Percentiles rank a stretch among this genome's conserved stretches.
phyloP scores from a whole-genome alignment of 1,140 invertebrate species.

The Zaprionus tsacasi region DNA sequence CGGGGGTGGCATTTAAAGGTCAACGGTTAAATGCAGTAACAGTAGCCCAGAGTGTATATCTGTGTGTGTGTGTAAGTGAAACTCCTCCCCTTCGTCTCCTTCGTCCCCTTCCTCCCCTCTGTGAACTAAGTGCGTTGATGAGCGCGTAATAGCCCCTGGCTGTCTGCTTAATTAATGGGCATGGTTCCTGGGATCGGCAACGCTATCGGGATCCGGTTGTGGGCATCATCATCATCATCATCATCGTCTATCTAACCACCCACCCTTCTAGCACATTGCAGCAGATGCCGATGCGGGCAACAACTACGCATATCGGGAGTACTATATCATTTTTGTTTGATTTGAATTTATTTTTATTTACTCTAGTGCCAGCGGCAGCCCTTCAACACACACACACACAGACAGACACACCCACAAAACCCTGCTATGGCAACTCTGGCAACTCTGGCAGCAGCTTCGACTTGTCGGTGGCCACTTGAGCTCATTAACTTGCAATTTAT shows the following conservation, averaged over 20 bases:
- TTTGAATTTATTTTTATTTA: constrained; percentile 47
- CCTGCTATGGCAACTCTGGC: not conserved
- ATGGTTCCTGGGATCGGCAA: constrained; percentile 16
- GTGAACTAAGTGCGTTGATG: constrained; percentile 66
- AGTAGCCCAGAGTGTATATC: not conserved
- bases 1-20: constrained; percentile 23
- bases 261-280: too few relatives aligned
- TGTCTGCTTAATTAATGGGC: constrained; percentile 70
- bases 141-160: constrained; percentile 65
- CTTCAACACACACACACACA: not conserved
- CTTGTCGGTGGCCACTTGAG: constrained; percentile 55
- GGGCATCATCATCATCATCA: not conserved
- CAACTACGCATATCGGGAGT: constrained; percentile 4
- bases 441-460: constrained; percentile 11
- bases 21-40: constrained; percentile 27
- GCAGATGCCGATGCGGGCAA: constrained; percentile 36
- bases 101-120: too few relatives aligned
- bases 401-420: not conserved
- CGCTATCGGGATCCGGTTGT: constrained; percentile 2
- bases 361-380: constrained; percentile 10
- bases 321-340: constrained; percentile 33
- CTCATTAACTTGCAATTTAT: constrained; percentile 71
- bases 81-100: too few relatives aligned
- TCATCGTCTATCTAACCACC: not conserved
- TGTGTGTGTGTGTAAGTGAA: constrained; percentile 3